These are phyloP conservation scores for Tipula unca DNA, from an alignment of 2,888 invertebrate genomes.

Conservation along the genomic window DNA sequence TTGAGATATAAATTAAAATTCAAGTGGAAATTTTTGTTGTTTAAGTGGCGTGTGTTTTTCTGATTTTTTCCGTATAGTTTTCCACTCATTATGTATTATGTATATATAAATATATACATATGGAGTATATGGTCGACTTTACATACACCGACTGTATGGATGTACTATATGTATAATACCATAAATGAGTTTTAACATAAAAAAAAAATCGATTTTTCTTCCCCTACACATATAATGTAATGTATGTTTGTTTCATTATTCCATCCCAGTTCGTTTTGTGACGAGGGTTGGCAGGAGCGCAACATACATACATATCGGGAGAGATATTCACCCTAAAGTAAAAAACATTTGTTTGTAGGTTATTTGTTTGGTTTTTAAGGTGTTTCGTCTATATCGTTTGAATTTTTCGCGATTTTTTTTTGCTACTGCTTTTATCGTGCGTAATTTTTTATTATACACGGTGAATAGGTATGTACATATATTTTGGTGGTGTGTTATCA, in stretches of 20 bases:
- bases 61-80: no score
- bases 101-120: neutral
- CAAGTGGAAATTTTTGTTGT: neutral
- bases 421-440: neutral
- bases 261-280: neutral
- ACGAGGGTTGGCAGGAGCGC: neutral
- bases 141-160: neutral
- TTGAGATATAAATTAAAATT: conserved; percentile 14
- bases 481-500: neutral
- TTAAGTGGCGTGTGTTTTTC: conserved; percentile 14
- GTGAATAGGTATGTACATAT: neutral
- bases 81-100: neutral
- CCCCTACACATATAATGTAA: neutral
- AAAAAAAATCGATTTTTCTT: neutral
- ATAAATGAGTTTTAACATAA: neutral
- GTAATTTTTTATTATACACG: neutral
- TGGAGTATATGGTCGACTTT: neutral
- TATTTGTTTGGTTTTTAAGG: conserved; percentile 8
- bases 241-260: neutral
- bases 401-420: neutral
- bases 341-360: neutral
- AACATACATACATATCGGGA: neutral
- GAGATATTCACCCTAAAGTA: neutral
- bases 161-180: neutral
- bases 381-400: neutral